Conservation (phyloP, 2,113 vertebrate genomes). For the Lampris incognitus region DNA sequence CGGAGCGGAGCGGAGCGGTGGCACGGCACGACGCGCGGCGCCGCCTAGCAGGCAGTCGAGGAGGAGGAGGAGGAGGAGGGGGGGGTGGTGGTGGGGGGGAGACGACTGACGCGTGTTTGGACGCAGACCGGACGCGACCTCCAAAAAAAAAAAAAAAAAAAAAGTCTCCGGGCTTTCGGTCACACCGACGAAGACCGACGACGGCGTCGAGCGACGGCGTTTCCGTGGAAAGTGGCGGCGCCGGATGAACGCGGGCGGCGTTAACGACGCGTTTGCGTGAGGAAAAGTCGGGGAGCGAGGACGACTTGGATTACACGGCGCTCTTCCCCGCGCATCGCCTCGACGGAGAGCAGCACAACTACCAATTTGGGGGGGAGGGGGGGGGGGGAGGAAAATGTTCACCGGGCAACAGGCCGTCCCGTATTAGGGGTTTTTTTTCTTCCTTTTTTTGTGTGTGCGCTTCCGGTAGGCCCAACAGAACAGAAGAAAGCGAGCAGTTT, state of each 20-base stretch:
- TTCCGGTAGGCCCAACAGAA: conserved; percentile 79
- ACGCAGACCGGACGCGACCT: no score
- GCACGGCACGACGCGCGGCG: neutral
- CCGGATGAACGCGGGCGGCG: no score
- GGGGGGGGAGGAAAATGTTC: conserved; percentile 56
- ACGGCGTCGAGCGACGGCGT: neutral
- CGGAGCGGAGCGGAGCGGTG: conserved; percentile 23
- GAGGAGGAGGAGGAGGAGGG: conserved; percentile 22
- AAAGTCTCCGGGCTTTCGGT: no score
- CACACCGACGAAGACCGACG: neutral
- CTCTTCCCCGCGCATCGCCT: conserved; percentile 15
- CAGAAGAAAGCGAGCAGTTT: conserved; percentile 69
- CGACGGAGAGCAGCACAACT: conserved; percentile 51
- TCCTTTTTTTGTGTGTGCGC: conserved; percentile 18
- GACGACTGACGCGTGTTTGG: no score
- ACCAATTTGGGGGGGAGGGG: conserved; percentile 6
- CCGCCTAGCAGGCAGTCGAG: conserved; percentile 27
- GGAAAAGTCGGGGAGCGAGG: conserved; percentile 40
- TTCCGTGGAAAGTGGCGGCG: conserved; percentile 50
- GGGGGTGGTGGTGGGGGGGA: no score
- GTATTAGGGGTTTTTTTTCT: conserved; percentile 60
- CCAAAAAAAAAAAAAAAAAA: no score
- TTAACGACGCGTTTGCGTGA: conserved; percentile 33
- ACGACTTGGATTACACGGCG: conserved; percentile 65
- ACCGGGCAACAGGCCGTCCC: conserved; percentile 68